Evolutionary conservation across 2,797 vertebrate species (phyloP), one percentile per base, ranked within the genome.

Genomic region (Coilia nasus): DNA sequence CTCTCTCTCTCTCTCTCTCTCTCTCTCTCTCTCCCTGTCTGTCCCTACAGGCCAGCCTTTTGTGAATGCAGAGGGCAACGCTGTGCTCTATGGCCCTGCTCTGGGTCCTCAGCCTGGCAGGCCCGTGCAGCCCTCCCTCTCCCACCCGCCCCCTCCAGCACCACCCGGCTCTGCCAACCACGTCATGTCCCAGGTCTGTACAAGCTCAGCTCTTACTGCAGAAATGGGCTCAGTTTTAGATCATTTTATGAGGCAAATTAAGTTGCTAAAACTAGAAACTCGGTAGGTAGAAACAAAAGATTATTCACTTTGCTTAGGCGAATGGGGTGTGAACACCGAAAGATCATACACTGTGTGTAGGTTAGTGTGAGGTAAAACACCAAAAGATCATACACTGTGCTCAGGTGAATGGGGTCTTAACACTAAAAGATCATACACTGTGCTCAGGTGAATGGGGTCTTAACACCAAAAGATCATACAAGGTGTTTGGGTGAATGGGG

Each of bases 1-100:
- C 25, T 57, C 21, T 35, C 23, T 17, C 25, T 46, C 17, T 15
- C 44, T 1, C 12, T 47, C 23, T 2, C 25, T 15, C 71, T 19
- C 71, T 19, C 23, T 28, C 19, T 19, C 35, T 47, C 46, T 47
- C 46, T 47, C 46, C 10, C 46, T 47, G 4, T 47, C 46, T 54
- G 15, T 21, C 71, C 85, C 35, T 60, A 83, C 92, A 99, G 98
- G 98, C 92, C 98, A 98, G 93, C 97, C 98, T 19, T 98, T 98
- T 92, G 91, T 98, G 88, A 98, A 97, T 88, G 96, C 97, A 0
- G 97, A 99, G 11, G 97, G 97, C 94, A 97, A 95, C 87, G 92
- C 97, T 56, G 96, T 98, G 56, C 92, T 99, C 87, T 99, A 98
- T 94, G 98, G 96, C 90, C 96, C 97, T 87, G 92, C 95, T 78